phyloP scores from a whole-genome alignment of 2,888 invertebrate species.

The Luffia ferchaultella region DNA sequence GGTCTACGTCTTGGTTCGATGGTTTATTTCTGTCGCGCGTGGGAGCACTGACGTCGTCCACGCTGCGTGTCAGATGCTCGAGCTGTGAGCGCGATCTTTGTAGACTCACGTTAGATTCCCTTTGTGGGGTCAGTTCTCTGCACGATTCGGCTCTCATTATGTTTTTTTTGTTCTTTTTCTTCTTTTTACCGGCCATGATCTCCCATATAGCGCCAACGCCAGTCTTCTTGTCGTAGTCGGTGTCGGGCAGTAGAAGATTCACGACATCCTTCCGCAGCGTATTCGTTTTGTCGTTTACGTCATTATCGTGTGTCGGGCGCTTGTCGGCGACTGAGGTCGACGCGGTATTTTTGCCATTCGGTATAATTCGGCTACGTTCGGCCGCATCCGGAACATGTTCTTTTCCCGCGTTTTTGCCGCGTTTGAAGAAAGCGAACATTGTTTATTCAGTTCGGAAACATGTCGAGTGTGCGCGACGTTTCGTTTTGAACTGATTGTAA shows the following conservation, averaged over 20 bases:
- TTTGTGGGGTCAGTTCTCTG: conserved; percentile 31
- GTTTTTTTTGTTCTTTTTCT: conserved; percentile 29
- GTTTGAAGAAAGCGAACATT: conserved; percentile 58
- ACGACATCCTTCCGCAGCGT: conserved; percentile 51
- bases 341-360: conserved; percentile 24
- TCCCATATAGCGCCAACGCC: conserved; percentile 48
- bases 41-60: conserved; percentile 25
- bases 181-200: conserved; percentile 54
- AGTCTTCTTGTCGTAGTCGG: conserved; percentile 45
- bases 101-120: conserved; percentile 27
- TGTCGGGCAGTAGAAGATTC: conserved; percentile 46
- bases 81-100: conserved; percentile 34
- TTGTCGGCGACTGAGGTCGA: conserved; percentile 36
- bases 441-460: conserved; percentile 25
- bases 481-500: conserved; percentile 27
- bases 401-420: conserved; percentile 45
- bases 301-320: conserved; percentile 34
- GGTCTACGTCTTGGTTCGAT: conserved; percentile 26
- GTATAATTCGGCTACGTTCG: conserved; percentile 28
- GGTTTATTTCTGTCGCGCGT: conserved; percentile 21
- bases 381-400: conserved; percentile 24
- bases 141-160: conserved; percentile 32
- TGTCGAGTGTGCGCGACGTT: conserved; percentile 30
- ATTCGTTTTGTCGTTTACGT: conserved; percentile 29
- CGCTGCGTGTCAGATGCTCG: conserved; percentile 15